Base-by-base conservation (phyloP, 2,113 vertebrate genomes). In the Tragelaphus scriptus region DNA sequence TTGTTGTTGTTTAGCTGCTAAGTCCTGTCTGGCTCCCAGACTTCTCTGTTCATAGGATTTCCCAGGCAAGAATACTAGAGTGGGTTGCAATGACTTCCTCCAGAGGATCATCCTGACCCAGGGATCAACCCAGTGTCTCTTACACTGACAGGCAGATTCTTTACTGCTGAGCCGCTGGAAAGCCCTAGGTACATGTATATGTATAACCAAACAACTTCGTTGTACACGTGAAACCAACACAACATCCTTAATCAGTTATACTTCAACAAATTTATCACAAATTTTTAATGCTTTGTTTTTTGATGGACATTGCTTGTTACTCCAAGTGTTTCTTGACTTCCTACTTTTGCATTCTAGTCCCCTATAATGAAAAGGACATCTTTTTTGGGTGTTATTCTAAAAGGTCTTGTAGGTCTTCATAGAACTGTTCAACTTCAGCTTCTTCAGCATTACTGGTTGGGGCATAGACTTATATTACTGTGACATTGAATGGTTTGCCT, bases 231-330 rank as follows among this genome's bases (percentile, higher is more conserved):
- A 51, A 80, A 32, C 15, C 26, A 80, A 80, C 8, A 80, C 77
- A 80, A 80, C 26, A 32, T 32, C 8, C 5, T 80, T 80, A 80
- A 80, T 80, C 77, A 80, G 7, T 28, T 80, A 11, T 80, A 80
- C 15, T 30, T 26, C 26, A 80, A 51, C 23, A 77, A 77, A 77
- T 77, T 7, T 26, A 77, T 44, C 71, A 77, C 40, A 77, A 14
- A 44, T 14, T 68, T 44, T 88, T 36, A 58, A 79, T 53, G 49
- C 28, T 92, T 94, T 77, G 77, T n/a, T 28, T 94, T 11, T 59
- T 82, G 14, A 63, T 15, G 49, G 56, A 75, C 7, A 77, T 44
- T 44, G 44, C 44, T 44, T 44, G 44, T 44, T 44, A 44, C 44
- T 44, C 44, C 44, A 44, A 6, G 44, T 44, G 44, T 44, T 44